Percentiles rank a stretch among this genome's conserved stretches.
phyloP scores from a whole-genome alignment of 92 coral and sea anemone species.

The Porites cylindrica region DNA sequence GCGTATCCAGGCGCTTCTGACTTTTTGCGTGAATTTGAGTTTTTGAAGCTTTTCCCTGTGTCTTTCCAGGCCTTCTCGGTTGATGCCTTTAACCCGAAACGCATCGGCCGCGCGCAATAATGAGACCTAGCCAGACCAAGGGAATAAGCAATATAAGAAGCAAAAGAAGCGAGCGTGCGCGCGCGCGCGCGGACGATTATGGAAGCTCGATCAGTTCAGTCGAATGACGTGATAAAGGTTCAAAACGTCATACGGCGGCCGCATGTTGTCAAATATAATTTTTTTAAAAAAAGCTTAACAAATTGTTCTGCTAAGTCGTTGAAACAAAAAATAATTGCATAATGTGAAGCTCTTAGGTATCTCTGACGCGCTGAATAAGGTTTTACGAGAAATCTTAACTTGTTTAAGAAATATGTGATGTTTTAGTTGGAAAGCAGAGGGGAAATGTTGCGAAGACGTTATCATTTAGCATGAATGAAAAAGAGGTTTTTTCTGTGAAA shows the following conservation, averaged over 20 bases:
- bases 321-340: neutral
- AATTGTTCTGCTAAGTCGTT: neutral
- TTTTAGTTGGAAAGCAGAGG: neutral
- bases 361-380: neutral
- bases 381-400: neutral
- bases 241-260: neutral
- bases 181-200: too few species aligned
- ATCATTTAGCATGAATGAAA: conserved; percentile 4
- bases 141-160: too few species aligned
- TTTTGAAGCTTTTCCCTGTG: too few species aligned
- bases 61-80: too few species aligned
- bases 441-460: neutral
- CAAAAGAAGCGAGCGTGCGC: too few species aligned
- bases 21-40: too few species aligned
- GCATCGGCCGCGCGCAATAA: too few species aligned
- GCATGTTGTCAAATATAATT: neutral
- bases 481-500: neutral
- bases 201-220: neutral
- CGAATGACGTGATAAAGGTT: neutral
- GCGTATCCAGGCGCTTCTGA: too few species aligned
- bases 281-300: neutral
- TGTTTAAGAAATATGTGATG: neutral
- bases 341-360: neutral
- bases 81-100: too few species aligned
- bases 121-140: too few species aligned